Evolutionary conservation across 1,140 invertebrate genomes (phyloP), one percentile per base, ranked within the genome.

Genomic region (Scaptomyza graminum): DNA sequence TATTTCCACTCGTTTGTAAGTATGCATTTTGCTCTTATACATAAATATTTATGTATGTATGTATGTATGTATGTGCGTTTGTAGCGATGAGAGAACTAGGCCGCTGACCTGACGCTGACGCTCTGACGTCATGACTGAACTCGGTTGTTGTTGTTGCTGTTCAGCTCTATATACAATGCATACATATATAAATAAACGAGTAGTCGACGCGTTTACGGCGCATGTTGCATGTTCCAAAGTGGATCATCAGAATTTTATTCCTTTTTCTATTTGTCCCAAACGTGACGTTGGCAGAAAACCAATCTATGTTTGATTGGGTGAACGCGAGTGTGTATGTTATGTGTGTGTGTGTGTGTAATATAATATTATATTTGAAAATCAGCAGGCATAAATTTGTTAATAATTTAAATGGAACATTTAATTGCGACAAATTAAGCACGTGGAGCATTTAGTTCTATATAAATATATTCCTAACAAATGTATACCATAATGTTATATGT

Each of bases 51-150:
- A 22, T 61, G 18, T 13, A 46, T 51, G 9, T 47, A 16, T 73
- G 44, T 55, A 37, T 55, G 16, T 25, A 18, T 60, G 64, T 62
- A 18, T 55, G 46, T 28, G 7, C 18, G 51, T 18, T 34, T 57
- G 61, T 39, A 55, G 28, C 12, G 50, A 51, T 59, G 46, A 57
- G 60, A 79, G 87, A 90, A 90, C 71, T 90, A 91, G 90, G 90
- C 81, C 90, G 85, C 84, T 90, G 90, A 90, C 90, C 90, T 90
- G 81, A 71, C 82, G 71, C 74, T 68, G 57, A 62, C 69, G 69
- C 68, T 74, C 87, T 90, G 90, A 91, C 90, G 90, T 90, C 88
- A 90, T 90, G 74, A 89, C 80, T 89, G 84, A 90, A 90, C 87
- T 90, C 82, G 79, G 49, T 22, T 57, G 39, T 51, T 37, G 31